These are phyloP conservation scores for Ochlodes sylvanus DNA, from an alignment of 2,888 invertebrate genomes.

Conservation along the genomic window DNA sequence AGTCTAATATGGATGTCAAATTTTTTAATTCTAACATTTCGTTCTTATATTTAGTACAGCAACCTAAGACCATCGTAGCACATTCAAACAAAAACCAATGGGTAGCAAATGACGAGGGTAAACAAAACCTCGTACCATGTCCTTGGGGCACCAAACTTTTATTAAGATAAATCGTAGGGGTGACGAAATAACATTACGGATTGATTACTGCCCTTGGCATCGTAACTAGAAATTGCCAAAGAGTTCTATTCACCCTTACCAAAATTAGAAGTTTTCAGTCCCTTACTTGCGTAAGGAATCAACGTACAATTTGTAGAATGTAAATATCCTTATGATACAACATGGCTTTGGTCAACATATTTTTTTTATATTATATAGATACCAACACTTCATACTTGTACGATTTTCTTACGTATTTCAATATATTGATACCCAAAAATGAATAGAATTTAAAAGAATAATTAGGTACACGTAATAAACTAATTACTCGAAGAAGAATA, in stretches of 20 bases:
- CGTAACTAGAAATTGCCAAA: background rate
- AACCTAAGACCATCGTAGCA: background rate
- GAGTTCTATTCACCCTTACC: background rate
- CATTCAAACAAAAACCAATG: background rate
- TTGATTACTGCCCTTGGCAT: slow-evolving; percentile 15
- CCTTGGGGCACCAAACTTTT: slow-evolving; percentile 53
- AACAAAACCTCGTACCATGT: slow-evolving; percentile 49
- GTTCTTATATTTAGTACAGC: no score
- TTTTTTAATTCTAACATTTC: no score
- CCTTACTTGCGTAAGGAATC: background rate
- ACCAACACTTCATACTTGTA: no score
- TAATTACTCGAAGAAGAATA: slow-evolving; percentile 6
- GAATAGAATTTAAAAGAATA: no score
- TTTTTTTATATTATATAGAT: no score
- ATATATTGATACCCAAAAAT: no score
- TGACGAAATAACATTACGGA: slow-evolving; percentile 28
- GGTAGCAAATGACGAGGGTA: slow-evolving; percentile 22
- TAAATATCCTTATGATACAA: background rate
- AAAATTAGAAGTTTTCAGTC: background rate
- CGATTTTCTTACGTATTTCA: no score
- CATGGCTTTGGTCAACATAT: background rate
- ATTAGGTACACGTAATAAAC: background rate
- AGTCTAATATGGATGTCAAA: no score
- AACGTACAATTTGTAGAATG: background rate
- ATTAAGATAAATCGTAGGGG: slow-evolving; percentile 58